Base-by-base conservation (phyloP, 2,888 invertebrate genomes). In the Callosobruchus maculatus region DNA sequence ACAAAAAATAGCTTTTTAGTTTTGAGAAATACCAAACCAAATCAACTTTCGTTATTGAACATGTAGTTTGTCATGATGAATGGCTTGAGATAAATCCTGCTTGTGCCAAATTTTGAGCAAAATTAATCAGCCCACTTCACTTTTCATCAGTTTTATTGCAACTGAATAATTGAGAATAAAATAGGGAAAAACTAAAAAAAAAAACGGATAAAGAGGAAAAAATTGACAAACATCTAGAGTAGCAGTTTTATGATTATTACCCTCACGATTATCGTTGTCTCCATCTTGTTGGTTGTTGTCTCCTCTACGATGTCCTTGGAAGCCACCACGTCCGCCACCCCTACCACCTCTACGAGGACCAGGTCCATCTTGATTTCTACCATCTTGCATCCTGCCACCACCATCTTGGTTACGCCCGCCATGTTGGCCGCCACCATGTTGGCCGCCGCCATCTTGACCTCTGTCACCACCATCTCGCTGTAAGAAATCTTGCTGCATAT, bases 281-380 rank as follows among this genome's bases (percentile, higher is more conserved):
- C 66, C 71, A 21, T 74, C 71, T 66, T 74, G 73, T 7, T 74
- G 70, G 22, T 71, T 49, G 18, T 71, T 31, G 22, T 49, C 67
- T 9, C 68, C 66, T 67, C 30, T 71, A 30, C n/a, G 20, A 7
- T 72, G 72, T 67, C 77, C 74, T 72, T 75, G 75, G 30, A 78
- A 78, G 3, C 76, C 31, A 49, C 75, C 73, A 22, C 75, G 73
- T 18, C 77, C 69, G 68, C 76, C 74, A 70, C 75, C 70, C 18
- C 74, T 71, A n/a, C 75, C 71, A 68, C 74, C 72, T 31, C 70
- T 71, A 70, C 68, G 21, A 20, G 22, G 22, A 21, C 68, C 68
- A 20, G 22, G 22, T 9, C 68, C 68, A 68, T 70, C 68, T 31
- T 72, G 22, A 67, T 75, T 72, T 68, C 74, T 74, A 71, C 73